Evolutionary conservation across 2,888 invertebrate genomes (phyloP).

Genomic region (Eupithecia exiguata): DNA sequence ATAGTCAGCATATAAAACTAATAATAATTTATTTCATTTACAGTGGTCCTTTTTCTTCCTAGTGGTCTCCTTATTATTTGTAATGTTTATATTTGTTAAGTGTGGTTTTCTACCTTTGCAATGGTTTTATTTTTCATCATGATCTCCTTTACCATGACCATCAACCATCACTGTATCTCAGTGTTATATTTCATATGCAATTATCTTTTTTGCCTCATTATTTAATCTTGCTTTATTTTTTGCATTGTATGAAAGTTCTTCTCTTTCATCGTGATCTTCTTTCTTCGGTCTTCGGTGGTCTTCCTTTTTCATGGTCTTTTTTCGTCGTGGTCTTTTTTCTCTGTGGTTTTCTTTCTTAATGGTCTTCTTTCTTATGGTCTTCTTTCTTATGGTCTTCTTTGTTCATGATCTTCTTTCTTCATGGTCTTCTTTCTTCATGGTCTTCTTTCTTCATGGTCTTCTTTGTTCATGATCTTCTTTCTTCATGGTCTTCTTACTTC

Average conservation of each 20-base stretch:
- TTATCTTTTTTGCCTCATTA: too few relatives aligned
- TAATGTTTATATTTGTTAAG: not conserved
- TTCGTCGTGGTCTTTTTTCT: slow-evolving; percentile 26
- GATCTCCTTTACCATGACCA: too few relatives aligned
- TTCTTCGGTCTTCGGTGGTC: slow-evolving; percentile 32
- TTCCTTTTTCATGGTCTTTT: slow-evolving; percentile 28
- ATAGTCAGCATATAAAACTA: not conserved
- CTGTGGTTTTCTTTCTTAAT: slow-evolving; percentile 22
- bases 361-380: slow-evolving; percentile 27
- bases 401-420: slow-evolving; percentile 20
- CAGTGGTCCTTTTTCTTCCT: not conserved
- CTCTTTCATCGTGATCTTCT: slow-evolving; percentile 29
- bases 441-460: not conserved
- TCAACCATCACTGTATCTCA: too few relatives aligned
- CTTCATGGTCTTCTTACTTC: slow-evolving; percentile 29
- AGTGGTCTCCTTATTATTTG: not conserved
- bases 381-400: slow-evolving; percentile 22
- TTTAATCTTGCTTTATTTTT: not conserved
- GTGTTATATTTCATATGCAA: too few relatives aligned
- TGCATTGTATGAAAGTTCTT: not conserved
- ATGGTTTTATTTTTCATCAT: too few relatives aligned
- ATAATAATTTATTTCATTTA: not conserved
- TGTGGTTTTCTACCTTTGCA: not conserved
- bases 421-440: not conserved
- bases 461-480: slow-evolving; percentile 27